Percentiles rank a stretch among this genome's conserved stretches.
These are phyloP conservation scores for Lasioglossum villosulum DNA, from an alignment of 2,888 invertebrate genomes.

Conservation along the genomic window DNA sequence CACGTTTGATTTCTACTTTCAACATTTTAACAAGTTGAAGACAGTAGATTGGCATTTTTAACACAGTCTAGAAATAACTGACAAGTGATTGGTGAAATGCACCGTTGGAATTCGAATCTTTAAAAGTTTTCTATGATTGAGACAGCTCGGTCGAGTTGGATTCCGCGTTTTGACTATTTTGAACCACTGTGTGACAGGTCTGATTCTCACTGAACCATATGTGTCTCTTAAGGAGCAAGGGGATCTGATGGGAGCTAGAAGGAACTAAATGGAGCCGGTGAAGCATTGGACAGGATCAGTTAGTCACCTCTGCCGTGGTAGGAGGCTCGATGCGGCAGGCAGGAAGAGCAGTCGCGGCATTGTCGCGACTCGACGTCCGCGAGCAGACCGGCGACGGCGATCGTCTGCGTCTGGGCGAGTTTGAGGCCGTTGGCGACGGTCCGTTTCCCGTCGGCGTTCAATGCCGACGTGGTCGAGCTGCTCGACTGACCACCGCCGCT, in stretches of 20 bases:
- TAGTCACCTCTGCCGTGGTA: conserved; percentile 88
- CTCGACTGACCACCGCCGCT: conserved; percentile 52
- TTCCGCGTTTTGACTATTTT: neutral
- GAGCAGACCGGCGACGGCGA: conserved; percentile 89
- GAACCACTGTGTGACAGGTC: neutral
- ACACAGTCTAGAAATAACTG: neutral
- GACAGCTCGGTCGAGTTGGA: too few relatives aligned
- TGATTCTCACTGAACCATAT: neutral
- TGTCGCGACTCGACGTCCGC: conserved; percentile 85
- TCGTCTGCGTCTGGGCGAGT: conserved; percentile 90
- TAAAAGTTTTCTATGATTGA: too few relatives aligned
- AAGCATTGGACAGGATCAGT: conserved; percentile 34
- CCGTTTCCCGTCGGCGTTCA: conserved; percentile 53
- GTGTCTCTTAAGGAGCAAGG: neutral
- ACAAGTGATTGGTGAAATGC: neutral
- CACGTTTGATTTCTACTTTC: too few relatives aligned
- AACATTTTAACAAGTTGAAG: too few relatives aligned
- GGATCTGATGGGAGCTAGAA: neutral
- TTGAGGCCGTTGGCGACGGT: conserved; percentile 89
- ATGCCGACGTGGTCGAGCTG: conserved; percentile 50
- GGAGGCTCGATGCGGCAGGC: conserved; percentile 87
- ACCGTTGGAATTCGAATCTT: neutral
- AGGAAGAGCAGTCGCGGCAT: conserved; percentile 84
- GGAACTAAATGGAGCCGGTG: neutral
- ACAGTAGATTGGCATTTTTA: too few relatives aligned